A percentile compares a stretch with the other conserved stretches of the same genome.
Conservation (phyloP, 2,888 invertebrate species). For the Watsonalla cultraria region DNA sequence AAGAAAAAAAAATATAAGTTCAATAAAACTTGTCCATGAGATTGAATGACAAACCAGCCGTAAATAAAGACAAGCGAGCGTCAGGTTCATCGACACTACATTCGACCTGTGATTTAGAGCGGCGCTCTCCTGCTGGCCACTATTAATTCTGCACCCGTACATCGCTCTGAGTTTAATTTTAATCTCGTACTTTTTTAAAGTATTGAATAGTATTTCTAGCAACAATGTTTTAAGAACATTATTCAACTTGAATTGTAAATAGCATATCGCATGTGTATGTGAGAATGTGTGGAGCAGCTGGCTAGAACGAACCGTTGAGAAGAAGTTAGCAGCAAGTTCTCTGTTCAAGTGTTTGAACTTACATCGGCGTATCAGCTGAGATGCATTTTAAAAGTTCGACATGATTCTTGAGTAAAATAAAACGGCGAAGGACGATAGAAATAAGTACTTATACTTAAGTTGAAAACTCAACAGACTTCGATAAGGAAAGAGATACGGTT, state of each 20-base stretch:
- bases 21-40: too few species aligned
- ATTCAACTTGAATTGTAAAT: slow-evolving; percentile 3
- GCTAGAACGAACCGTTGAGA: slow-evolving; percentile 40
- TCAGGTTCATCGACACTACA: too few species aligned
- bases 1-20: too few species aligned
- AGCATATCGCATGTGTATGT: slow-evolving; percentile 11
- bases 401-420: slow-evolving; percentile 20
- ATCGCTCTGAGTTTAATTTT: too few species aligned
- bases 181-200: too few species aligned
- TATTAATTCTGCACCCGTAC: too few species aligned
- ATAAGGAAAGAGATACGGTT: too few species aligned
- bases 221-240: slow-evolving; percentile 1
- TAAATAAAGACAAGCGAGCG: too few species aligned
- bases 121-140: too few species aligned
- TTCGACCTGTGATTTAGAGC: too few species aligned
- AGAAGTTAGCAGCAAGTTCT: slow-evolving; percentile 60
- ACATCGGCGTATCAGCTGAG: slow-evolving; percentile 29
- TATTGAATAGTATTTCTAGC: too few species aligned
- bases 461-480: neutral
- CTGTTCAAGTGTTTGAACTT: slow-evolving; percentile 39
- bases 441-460: slow-evolving; percentile 2
- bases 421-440: slow-evolving; percentile 8
- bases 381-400: slow-evolving; percentile 42
- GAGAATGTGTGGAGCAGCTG: slow-evolving; percentile 36
- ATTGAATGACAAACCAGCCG: too few species aligned